Conservation (phyloP, 2,797 vertebrate genomes). For the Buphagus erythrorhynchus region DNA sequence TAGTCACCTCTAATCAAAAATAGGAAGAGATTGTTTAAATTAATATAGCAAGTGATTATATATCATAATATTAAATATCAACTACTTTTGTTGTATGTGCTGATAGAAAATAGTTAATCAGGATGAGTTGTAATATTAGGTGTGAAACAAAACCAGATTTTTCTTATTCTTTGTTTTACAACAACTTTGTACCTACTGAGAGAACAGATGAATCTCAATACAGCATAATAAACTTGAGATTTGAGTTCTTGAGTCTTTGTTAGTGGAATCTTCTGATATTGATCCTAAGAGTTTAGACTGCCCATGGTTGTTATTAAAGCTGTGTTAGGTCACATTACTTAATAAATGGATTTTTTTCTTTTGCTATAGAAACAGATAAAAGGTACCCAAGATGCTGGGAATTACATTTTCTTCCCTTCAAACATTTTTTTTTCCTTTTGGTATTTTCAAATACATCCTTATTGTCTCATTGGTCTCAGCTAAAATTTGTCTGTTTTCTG, state of each 20-base stretch:
- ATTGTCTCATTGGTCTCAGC: neutral
- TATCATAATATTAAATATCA: neutral
- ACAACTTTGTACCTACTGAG: neutral
- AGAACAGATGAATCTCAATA: neutral
- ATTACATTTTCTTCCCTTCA: neutral
- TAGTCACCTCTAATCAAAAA: neutral
- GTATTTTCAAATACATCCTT: neutral
- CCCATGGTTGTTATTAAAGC: neutral
- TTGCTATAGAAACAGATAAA: neutral
- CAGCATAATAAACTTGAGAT: neutral
- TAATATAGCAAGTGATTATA: neutral
- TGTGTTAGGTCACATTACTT: neutral
- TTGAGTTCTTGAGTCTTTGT: neutral
- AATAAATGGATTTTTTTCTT: neutral
- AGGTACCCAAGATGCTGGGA: neutral
- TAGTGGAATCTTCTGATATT: neutral
- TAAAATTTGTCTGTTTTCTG: neutral
- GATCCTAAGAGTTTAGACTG: neutral
- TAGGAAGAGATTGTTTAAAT: neutral
- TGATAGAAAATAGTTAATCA: neutral
- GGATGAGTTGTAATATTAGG: neutral
- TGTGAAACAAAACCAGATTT: neutral
- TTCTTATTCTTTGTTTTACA: neutral
- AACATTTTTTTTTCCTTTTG: neutral
- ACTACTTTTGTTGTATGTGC: neutral